Evolutionary conservation across 1,140 invertebrate species (phyloP), one percentile per base, ranked within the genome.

Genomic region (Pectinophora gossypiella): DNA sequence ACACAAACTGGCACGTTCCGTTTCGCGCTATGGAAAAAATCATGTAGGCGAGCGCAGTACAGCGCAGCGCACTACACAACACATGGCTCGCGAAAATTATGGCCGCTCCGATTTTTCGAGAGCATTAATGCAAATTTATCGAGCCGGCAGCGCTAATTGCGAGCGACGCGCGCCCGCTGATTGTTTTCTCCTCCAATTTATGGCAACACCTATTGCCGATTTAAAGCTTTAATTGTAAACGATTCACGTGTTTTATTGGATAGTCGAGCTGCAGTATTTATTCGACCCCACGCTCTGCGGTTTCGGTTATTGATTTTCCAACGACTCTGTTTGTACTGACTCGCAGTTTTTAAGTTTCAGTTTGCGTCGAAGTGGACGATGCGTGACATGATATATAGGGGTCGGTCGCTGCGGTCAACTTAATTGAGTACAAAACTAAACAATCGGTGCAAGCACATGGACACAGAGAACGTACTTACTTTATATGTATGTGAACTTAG

Each of bases 101-200:
- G 78, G 78, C 77, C 75, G 59, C 46, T 62, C 75, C 77, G 79
- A 86, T 85, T 86, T 86, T 86, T 86, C 83, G 80, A 86, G 66
- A 78, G 79, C 83, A 87, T 87, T 87, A 85, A 87, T 87, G 80
- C 76, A 85, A 87, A 87, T 87, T 87, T 87, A 87, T 87, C 76
- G 84, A 71, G 76, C 71, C 74, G 73, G 72, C 67, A 71, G 76
- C 81, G 84, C 81, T 87, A 87, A 87, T 85, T 82, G 81, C 81
- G 70, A 80, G 57, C 79, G 74, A 83, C 81, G 81, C 77, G 76
- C 54, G 67, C 70, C 48, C 81, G 84, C 78, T 87, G 84, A 87
- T 87, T 87, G 84, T 87, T 87, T 87, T 81, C 81, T 78, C 76
- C 56, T 71, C 72, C 75, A 68, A 87, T 87, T 87, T 87, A 85